phyloP scores from a whole-genome alignment of 1,140 invertebrate species.

The Mamestra configurata region DNA sequence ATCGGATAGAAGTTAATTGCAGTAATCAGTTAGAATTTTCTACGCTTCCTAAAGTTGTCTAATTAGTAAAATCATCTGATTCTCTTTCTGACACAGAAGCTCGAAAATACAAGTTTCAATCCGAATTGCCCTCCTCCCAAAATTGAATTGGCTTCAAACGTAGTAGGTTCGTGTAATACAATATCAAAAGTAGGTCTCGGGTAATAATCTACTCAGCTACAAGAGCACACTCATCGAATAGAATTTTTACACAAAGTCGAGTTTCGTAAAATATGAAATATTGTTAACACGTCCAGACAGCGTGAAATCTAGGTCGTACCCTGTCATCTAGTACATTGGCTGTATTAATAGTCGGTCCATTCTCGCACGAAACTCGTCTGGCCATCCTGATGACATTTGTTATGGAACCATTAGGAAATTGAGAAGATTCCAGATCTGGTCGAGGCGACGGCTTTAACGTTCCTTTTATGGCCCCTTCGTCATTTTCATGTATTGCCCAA shows the following conservation, averaged over 20 bases:
- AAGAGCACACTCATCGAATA: constrained; percentile 4
- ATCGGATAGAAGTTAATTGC: neutral
- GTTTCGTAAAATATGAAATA: constrained; percentile 47
- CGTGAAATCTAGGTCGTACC: constrained; percentile 50
- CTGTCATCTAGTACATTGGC: constrained; percentile 55
- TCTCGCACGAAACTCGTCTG: constrained; percentile 38
- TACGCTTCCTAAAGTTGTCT: neutral
- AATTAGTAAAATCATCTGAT: neutral
- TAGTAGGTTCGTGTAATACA: neutral
- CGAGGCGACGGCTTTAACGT: constrained; percentile 58
- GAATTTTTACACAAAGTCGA: constrained; percentile 19
- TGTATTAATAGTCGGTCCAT: constrained; percentile 55
- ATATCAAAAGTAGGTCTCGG: constrained; percentile 6
- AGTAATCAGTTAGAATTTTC: neutral
- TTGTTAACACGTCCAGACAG: constrained; percentile 52
- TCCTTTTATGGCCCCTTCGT: constrained; percentile 67
- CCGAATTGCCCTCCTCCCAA: neutral
- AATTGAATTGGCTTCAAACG: constrained; percentile 9
- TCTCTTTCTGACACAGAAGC: neutral
- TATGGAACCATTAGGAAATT: constrained; percentile 68
- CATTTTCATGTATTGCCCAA: constrained; percentile 61
- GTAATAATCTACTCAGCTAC: constrained; percentile 26
- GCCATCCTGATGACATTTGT: constrained; percentile 59
- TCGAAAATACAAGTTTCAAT: neutral
- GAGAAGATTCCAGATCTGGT: constrained; percentile 63